These are phyloP conservation scores for Acrobasis suavella DNA, from an alignment of 2,888 invertebrate species.

Conservation along the genomic window DNA sequence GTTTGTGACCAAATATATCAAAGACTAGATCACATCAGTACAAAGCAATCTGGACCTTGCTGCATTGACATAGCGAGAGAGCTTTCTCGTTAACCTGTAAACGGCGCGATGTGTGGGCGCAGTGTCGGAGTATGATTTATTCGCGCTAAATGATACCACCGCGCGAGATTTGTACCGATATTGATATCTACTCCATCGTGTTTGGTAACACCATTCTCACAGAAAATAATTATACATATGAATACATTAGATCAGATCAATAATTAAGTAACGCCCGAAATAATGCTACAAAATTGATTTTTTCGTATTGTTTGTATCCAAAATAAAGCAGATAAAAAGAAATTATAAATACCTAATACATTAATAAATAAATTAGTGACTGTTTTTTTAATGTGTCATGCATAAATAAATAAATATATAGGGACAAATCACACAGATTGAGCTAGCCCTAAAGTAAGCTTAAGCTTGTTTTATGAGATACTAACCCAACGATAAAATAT, in stretches of 20 bases:
- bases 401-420: too few species aligned
- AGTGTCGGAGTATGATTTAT: constrained; percentile 11
- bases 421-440: too few species aligned
- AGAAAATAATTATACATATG: not conserved
- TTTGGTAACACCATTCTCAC: constrained; percentile 5
- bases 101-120: constrained; percentile 12
- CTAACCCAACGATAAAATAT: too few species aligned
- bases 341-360: not conserved
- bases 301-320: not conserved
- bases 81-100: not conserved
- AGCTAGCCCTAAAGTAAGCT: too few species aligned
- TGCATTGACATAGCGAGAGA: too few species aligned
- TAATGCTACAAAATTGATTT: not conserved
- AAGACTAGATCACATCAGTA: not conserved
- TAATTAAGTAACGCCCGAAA: not conserved
- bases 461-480: too few species aligned
- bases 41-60: not conserved
- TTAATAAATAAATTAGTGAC: not conserved
- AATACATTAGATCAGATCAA: not conserved
- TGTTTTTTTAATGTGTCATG: too few species aligned
- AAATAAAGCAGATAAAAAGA: not conserved
- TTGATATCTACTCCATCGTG: not conserved
- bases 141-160: constrained; percentile 12
- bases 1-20: not conserved
- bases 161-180: constrained; percentile 13